A percentile compares a stretch with the other conserved stretches of the same genome.
Evolutionary conservation across 2,797 vertebrate genomes (phyloP).

Genomic region (Chaenodraco wilsoni): DNA sequence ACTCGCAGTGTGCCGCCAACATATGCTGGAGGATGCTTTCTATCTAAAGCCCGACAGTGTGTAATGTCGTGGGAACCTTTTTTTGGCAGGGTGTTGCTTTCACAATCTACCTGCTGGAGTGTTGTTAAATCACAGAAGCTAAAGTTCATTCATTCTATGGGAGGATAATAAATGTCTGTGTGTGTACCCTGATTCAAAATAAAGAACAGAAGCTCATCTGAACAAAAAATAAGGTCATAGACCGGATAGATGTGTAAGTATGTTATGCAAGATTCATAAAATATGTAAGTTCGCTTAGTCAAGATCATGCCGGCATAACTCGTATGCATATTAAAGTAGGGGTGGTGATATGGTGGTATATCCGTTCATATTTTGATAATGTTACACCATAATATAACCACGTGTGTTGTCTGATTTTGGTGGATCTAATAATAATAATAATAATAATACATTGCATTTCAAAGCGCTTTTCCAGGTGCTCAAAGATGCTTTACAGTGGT

Average conservation of each 20-base stretch:
- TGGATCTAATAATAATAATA: too few species aligned
- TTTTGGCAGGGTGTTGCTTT: not conserved
- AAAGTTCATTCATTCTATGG: constrained; percentile 3
- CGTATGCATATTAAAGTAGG: not conserved
- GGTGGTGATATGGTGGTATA: not conserved
- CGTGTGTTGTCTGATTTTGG: not conserved
- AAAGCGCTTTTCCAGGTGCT: too few species aligned
- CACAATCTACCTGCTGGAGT: not conserved
- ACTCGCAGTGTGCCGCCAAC: constrained; percentile 1
- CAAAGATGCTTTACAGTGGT: too few species aligned
- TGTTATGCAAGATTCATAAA: not conserved
- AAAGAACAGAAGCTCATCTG: not conserved
- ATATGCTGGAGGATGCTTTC: constrained; percentile 12
- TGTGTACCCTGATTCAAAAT: not conserved
- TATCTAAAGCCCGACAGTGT: not conserved
- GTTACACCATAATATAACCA: not conserved
- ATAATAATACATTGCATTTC: too few species aligned
- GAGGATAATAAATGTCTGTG: not conserved
- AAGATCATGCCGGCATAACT: not conserved
- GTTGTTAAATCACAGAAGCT: not conserved
- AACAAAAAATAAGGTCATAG: constrained; percentile 20
- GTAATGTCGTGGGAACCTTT: constrained; percentile 1
- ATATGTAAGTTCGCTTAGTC: constrained; percentile 14
- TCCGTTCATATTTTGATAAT: not conserved
- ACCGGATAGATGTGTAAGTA: constrained; percentile 13